A percentile compares a stretch with the other conserved stretches of the same genome.
phyloP scores from a whole-genome alignment of 2,888 invertebrate genomes.

The Melipona beecheii region DNA sequence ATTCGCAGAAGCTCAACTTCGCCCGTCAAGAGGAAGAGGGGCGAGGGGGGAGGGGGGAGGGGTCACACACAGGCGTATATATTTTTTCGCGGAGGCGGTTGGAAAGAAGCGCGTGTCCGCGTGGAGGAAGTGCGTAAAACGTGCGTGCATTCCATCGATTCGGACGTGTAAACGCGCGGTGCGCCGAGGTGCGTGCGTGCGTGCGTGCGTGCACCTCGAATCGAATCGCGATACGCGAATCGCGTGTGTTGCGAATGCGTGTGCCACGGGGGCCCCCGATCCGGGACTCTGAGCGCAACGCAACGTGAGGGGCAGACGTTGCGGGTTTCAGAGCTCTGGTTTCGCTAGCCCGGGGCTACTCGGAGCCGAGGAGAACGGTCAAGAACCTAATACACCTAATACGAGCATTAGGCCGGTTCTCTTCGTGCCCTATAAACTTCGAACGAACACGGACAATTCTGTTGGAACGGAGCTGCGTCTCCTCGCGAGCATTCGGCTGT shows the following conservation, averaged over 20 bases:
- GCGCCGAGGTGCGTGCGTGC: slow-evolving; percentile 52
- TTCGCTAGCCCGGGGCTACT: slow-evolving; percentile 75
- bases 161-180: slow-evolving; percentile 60
- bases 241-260: slow-evolving; percentile 44
- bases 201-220: slow-evolving; percentile 58
- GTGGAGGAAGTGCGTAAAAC: slow-evolving; percentile 62
- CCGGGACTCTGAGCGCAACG: too few species aligned
- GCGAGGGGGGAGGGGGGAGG: too few species aligned
- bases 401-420: slow-evolving; percentile 64
- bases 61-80: background rate
- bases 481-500: background rate
- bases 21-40: background rate
- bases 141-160: slow-evolving; percentile 57
- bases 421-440: slow-evolving; percentile 51
- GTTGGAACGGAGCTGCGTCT: background rate
- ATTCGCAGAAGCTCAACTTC: slow-evolving; percentile 14
- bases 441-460: slow-evolving; percentile 18
- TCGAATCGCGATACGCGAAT: slow-evolving; percentile 47
- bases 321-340: slow-evolving; percentile 73
- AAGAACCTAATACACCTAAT: slow-evolving; percentile 74
- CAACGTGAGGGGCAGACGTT: slow-evolving; percentile 31
- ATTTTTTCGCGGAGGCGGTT: background rate
- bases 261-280: background rate
- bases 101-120: background rate
- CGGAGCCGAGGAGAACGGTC: slow-evolving; percentile 69